Base-by-base conservation (phyloP, 2,113 vertebrate species). In the Saguinus midas region DNA sequence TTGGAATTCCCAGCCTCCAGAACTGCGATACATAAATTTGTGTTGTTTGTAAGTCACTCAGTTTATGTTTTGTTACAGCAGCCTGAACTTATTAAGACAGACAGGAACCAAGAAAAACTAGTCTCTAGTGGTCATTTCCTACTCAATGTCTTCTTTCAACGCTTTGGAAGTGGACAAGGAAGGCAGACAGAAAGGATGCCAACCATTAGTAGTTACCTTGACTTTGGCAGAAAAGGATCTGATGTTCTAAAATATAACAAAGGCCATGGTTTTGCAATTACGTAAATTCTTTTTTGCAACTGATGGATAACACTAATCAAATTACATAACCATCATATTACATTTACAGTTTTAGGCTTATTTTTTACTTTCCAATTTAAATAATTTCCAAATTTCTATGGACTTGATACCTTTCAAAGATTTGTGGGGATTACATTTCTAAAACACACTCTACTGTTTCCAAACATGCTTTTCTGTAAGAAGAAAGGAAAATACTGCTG, bases 321-420 rank as follows among this genome's bases (percentile, higher is more conserved):
- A 90, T 64, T 85, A 96, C 13, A 73, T 57, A 93, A 85, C 8
- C n/a, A 88, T 55, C 20, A 70, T 78, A 91, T 29, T 94, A 72
- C 90, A 94, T 80, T 75, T 86, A 96, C 0, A 82, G 27, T 76
- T 50, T 96, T 29, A 76, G 70, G 40, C 29, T 52, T 91, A 75
- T 75, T 92, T 94, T 52, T 86, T 52, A 78, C 35, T 96, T 90
- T 93, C 17, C 84, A 90, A 93, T 18, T 87, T 66, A 96, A 96
- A 88, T 84, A 93, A 95, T 76, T 95, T 78, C 90, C 76, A 91
- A 95, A 87, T n/a, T 91, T 88, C 78, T 91, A 76, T 50, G 20
- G n/a, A 90, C 55, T 87, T 91, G 17, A 91, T 75, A 55, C 20
- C 40, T 96, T 95, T 93, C n/a, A 78, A 70, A 75, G 48, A 89